phyloP scores from a whole-genome alignment of 2,888 invertebrate genomes.

The Dexiosoma caninum region DNA sequence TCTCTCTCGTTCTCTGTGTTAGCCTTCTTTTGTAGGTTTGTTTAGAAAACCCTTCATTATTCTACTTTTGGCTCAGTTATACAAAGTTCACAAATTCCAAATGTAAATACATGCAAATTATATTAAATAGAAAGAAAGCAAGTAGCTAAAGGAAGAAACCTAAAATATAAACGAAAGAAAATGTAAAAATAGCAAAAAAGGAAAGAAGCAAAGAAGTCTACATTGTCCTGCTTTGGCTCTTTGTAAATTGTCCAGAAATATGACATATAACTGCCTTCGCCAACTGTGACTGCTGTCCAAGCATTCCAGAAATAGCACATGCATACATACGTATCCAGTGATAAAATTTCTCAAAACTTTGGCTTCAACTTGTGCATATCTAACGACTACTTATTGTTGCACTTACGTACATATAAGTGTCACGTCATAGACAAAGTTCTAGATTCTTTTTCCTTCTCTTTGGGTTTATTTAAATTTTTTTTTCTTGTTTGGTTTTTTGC shows the following conservation, averaged over 20 bases:
- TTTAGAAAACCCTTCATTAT: constrained; percentile 33
- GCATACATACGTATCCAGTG: background rate
- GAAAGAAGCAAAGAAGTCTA: constrained; percentile 21
- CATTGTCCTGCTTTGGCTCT: constrained; percentile 57
- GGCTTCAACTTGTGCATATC: background rate
- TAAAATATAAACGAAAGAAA: constrained; percentile 28
- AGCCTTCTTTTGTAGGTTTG: too few relatives aligned
- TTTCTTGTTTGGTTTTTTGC: background rate
- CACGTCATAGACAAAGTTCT: constrained; percentile 42
- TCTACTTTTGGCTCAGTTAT: constrained; percentile 43
- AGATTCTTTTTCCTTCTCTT: constrained; percentile 9
- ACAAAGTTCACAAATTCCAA: constrained; percentile 53
- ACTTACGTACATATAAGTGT: background rate
- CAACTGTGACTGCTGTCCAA: constrained; percentile 58
- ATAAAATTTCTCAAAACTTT: background rate
- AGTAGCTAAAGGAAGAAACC: background rate
- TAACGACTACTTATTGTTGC: background rate
- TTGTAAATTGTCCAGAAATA: constrained; percentile 58
- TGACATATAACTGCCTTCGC: constrained; percentile 59
- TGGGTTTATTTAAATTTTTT: constrained; percentile 26
- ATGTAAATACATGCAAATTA: constrained; percentile 49
- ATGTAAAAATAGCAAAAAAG: background rate
- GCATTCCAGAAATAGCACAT: background rate
- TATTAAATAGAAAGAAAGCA: background rate
- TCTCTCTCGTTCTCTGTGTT: background rate